Evolutionary conservation across 2,797 vertebrate species (phyloP).

Genomic region (Galago senegalensis): DNA sequence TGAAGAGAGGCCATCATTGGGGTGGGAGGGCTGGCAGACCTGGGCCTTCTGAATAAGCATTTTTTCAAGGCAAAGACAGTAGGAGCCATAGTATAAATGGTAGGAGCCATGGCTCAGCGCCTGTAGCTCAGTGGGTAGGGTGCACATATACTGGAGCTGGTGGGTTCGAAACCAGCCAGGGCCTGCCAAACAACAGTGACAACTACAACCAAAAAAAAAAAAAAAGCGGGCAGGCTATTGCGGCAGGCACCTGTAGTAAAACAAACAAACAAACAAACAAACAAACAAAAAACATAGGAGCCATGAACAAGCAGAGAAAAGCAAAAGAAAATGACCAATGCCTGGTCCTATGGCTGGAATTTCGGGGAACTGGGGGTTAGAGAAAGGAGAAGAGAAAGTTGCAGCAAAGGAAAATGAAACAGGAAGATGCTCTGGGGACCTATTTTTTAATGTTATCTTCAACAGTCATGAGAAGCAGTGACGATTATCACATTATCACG

Average conservation of each 20-base stretch:
- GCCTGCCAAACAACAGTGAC: too few species aligned
- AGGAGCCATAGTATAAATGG: background rate
- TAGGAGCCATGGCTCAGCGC: too few species aligned
- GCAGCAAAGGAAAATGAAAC: background rate
- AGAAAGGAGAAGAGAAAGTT: constrained; percentile 31
- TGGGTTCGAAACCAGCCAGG: too few species aligned
- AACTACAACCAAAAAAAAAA: too few species aligned
- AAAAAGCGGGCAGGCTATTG: too few species aligned
- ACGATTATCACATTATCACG: background rate
- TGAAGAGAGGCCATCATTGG: background rate
- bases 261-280: too few species aligned
- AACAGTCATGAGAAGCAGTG: constrained; percentile 7
- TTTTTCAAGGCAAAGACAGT: constrained; percentile 24
- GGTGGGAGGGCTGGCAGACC: background rate
- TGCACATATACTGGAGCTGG: too few species aligned
- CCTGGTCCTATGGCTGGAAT: background rate
- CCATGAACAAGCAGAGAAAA: constrained; percentile 51
- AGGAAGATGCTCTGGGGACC: constrained; percentile 22
- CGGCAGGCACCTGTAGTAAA: too few species aligned
- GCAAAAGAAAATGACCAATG: background rate
- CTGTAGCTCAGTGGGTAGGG: too few species aligned
- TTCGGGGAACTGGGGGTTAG: background rate
- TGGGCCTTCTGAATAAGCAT: constrained; percentile 2
- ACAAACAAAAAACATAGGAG: background rate
- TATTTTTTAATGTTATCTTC: background rate